phyloP scores from a whole-genome alignment of 2,888 invertebrate species.

The Fragum sueziense region DNA sequence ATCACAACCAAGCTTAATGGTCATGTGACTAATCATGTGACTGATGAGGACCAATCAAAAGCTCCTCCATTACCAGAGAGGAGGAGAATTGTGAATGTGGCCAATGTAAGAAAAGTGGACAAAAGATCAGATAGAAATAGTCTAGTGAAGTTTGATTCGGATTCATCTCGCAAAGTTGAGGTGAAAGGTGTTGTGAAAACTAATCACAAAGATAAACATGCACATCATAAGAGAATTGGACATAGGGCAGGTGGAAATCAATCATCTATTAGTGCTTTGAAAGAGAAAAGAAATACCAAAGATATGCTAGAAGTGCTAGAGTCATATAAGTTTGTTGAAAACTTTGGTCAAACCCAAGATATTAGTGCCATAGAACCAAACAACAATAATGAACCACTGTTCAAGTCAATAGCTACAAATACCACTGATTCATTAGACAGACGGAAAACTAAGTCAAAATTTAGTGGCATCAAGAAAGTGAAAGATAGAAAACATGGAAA shows the following conservation, averaged over 20 bases:
- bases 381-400: conserved; percentile 18
- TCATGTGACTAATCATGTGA: conserved; percentile 8
- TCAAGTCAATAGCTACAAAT: conserved; percentile 32
- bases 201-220: neutral
- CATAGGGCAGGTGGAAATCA: neutral
- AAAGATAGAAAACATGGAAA: neutral
- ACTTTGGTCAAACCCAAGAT: neutral
- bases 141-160: neutral
- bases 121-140: neutral
- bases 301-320: conserved; percentile 16
- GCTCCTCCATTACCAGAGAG: conserved; percentile 1
- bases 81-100: neutral
- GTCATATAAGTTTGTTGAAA: conserved; percentile 20
- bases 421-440: conserved; percentile 57
- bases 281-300: conserved; percentile 1
- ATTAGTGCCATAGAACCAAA: conserved; percentile 2
- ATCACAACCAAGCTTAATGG: conserved; percentile 57
- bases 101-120: neutral
- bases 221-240: neutral
- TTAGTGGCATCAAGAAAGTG: neutral
- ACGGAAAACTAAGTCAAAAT: neutral
- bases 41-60: conserved; percentile 2
- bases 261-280: neutral
- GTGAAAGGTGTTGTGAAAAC: conserved; percentile 2
- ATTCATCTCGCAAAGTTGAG: neutral